Base-by-base conservation (phyloP, 2,888 invertebrate species). In the Andricus curvator region DNA sequence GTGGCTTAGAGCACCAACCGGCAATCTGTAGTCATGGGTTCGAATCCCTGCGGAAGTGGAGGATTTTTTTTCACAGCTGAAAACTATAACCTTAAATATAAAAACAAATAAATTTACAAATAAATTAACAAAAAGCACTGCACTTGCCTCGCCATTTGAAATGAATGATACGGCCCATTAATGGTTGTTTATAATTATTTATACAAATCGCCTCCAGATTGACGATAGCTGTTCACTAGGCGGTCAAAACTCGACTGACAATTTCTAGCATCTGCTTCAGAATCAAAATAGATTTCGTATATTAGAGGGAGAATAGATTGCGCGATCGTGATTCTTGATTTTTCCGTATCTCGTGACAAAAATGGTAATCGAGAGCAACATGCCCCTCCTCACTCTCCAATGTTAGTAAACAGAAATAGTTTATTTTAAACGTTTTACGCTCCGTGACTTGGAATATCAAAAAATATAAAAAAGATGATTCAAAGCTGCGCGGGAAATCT, bases 111-210 rank as follows among this genome's bases (percentile, higher is more conserved):
- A 25, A 1, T 25, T 25, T 25, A 25, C 2, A 2, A 25, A 25
- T 25, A 25, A 25, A 25, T 25, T 25, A 25, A 25, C 1, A 25
- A 33, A 3, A 33, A 33, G 1, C 20, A 17, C 6, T 51, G 6
- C n/a, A 89, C 89, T 88, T 88, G 88, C 89, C 89, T 88, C 83
- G 84, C 88, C 88, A 88, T 65, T 87, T 86, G 56, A 88, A 84
- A 74, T 80, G 84, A 56, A 86, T 80, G 80, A 89, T 88, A 17
- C 87, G 88, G 60, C 87, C 88, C 89, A 90, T 90, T 74, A 79
- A 22, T 41, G 5, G 5, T 37, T 37, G 4, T 37, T 37, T 37
- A 13, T 44, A 13, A 13, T 13, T 44, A 44, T 44, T 44, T 13
- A 44, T 44, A 11, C 13, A 41, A 67, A 78, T 78, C 68, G 66